Base-by-base conservation (phyloP, 2,888 invertebrate genomes). In the Lithosia quadra region DNA sequence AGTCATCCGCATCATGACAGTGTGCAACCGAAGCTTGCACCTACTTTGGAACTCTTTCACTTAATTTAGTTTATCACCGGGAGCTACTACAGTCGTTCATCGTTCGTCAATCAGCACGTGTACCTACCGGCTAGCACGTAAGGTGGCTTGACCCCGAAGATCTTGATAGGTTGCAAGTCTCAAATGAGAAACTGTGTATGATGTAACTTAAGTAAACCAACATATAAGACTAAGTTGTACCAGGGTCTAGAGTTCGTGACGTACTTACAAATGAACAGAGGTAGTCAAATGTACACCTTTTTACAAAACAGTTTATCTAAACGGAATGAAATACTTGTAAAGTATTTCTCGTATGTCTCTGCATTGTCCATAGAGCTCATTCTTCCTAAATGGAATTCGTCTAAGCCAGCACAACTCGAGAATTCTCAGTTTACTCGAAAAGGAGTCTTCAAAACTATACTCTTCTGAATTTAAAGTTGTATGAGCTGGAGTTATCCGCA, bases 321-420 rank as follows among this genome's bases (percentile, higher is more conserved):
- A 58, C 13, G 22, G 39, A 57, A 57, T 24, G 22, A 67, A 49
- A 33, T 15, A 9, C 49, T 67, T 55, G 24, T 53, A 39, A 63
- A 75, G 71, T 65, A 63, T 67, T 74, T 73, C 67, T 70, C 63
- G 58, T 67, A 68, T 71, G 78, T 70, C 66, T 72, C 69, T 63
- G 63, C 69, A 83, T 76, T 75, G 75, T 74, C 64, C 67, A 33
- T 61, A 63, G 62, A 61, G 73, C 69, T 76, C 71, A 63, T 59
- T 64, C 68, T 71, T 66, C 72, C 70, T 68, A 76, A 77, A 84
- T 74, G 71, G 72, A 76, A 80, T 80, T 72, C 67, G 69, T 69
- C 65, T 64, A 67, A 74, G 56, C 24, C 71, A 72, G 72, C 68
- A 57, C 63, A 57, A 39, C 64, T 79, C 58, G 34, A 79, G 66